Evolutionary conservation across 2,888 invertebrate genomes (phyloP).

Genomic region (Amaurobius ferox): DNA sequence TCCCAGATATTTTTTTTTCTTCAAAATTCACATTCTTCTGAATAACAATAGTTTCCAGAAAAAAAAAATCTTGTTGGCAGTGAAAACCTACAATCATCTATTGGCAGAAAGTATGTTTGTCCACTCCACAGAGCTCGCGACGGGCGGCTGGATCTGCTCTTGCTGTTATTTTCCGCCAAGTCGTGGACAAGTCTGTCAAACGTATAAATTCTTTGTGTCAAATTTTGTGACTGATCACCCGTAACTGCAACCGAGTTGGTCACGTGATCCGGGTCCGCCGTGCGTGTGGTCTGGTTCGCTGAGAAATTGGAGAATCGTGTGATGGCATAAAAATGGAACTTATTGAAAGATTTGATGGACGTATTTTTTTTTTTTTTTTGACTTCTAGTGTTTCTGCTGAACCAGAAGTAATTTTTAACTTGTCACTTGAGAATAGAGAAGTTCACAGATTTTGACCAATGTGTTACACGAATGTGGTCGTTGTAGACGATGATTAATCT

Average conservation of each 20-base stretch:
- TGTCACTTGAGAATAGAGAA: too few species aligned
- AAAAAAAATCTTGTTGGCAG: too few species aligned
- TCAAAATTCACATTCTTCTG: too few species aligned
- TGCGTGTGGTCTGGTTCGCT: neutral
- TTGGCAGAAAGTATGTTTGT: neutral
- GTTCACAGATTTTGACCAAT: too few species aligned
- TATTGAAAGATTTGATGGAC: neutral
- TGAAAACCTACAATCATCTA: too few species aligned
- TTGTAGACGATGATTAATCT: too few species aligned
- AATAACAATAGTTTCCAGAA: too few species aligned
- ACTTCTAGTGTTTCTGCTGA: neutral
- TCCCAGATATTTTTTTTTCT: too few species aligned
- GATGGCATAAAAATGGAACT: neutral
- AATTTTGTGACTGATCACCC: slow-evolving; percentile 28
- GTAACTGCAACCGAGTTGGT: slow-evolving; percentile 33
- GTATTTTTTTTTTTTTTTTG: neutral
- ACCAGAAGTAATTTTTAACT: too few species aligned
- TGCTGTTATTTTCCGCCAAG: neutral
- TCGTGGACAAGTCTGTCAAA: neutral
- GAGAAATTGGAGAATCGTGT: neutral
- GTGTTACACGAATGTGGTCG: too few species aligned
- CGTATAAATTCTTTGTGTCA: too few species aligned
- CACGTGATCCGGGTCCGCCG: slow-evolving; percentile 14
- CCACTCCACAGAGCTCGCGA: neutral
- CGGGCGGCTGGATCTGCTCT: neutral